These are phyloP conservation scores for Aspidoscelis tigris DNA, from an alignment of 2,113 vertebrate species.

Conservation along the genomic window DNA sequence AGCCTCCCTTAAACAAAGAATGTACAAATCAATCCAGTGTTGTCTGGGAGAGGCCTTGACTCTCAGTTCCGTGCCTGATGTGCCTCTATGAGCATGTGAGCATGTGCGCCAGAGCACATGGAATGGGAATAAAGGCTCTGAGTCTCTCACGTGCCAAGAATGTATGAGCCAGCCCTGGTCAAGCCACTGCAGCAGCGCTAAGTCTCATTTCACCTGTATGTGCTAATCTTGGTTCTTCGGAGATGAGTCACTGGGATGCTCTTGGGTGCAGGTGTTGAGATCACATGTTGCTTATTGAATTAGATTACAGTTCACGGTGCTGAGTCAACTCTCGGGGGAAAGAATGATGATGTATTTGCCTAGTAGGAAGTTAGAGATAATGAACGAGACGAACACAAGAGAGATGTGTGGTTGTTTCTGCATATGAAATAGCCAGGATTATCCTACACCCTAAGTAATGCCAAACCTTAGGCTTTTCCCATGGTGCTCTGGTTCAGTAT, in stretches of 20 bases:
- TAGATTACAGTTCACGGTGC: background rate
- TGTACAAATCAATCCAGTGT: no score
- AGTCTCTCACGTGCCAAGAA: background rate
- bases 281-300: background rate
- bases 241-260: background rate
- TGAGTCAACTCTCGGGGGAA: background rate
- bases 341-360: background rate
- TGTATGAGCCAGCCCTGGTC: background rate
- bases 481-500: background rate
- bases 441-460: background rate
- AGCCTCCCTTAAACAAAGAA: no score
- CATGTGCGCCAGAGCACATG: background rate
- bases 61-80: background rate
- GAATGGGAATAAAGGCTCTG: no score
- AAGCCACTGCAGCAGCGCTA: no score
- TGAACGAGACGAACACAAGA: constrained; percentile 12
- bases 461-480: background rate
- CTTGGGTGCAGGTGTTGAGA: background rate
- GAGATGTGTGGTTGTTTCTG: background rate
- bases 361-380: background rate
- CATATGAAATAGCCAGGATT: constrained; percentile 11
- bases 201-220: background rate
- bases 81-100: no score
- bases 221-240: background rate
- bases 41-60: background rate